phyloP scores from a whole-genome alignment of 2,113 vertebrate genomes.

The Psittacula cyanocephala region DNA sequence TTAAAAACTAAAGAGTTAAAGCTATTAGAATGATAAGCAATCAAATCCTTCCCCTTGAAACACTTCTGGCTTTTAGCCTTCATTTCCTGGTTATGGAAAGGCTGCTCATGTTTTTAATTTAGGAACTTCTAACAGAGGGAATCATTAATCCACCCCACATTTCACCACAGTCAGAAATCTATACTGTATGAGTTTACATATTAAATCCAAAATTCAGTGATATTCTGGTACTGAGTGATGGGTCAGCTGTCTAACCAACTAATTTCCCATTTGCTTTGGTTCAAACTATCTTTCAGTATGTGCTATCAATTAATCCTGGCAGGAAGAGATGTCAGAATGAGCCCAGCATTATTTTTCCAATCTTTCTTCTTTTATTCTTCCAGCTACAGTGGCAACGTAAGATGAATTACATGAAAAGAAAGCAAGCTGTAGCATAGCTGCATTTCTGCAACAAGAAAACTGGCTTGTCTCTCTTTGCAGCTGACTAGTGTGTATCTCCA shows the following conservation, averaged over 20 bases:
- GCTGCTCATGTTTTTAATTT: background rate
- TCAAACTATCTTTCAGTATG: background rate
- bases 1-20: background rate
- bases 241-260: background rate
- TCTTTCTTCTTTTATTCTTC: background rate
- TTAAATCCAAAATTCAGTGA: background rate
- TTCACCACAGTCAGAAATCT: background rate
- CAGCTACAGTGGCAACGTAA: background rate
- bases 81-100: background rate
- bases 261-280: background rate
- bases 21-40: background rate
- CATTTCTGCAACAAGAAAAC: background rate
- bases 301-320: accelerated
- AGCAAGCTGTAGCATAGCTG: accelerated
- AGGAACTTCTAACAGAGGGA: background rate
- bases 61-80: background rate
- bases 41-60: background rate
- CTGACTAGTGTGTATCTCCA: background rate
- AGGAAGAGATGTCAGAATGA: background rate
- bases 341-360: background rate
- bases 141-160: background rate
- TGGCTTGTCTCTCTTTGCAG: background rate
- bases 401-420: background rate
- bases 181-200: background rate
- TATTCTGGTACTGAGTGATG: background rate